Percentiles rank a stretch among this genome's conserved stretches.
Conservation (phyloP, 1,140 invertebrate species). For the Drosophila willistoni region DNA sequence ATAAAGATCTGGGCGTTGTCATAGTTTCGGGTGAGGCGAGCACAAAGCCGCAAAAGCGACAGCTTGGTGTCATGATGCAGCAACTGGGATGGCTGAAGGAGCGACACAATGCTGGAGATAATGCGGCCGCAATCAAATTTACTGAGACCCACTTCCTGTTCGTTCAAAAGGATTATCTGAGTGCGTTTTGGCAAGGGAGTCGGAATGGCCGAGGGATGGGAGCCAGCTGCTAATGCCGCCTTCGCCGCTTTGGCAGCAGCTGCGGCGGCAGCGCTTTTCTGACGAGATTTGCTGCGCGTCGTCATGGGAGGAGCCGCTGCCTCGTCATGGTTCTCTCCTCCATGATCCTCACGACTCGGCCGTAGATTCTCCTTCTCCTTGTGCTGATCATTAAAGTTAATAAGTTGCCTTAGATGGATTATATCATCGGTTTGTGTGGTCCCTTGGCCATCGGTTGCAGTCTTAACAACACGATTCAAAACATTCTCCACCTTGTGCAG, state of each 20-base stretch:
- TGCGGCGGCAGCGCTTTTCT: conserved; percentile 57
- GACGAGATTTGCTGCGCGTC: conserved; percentile 64
- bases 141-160: conserved; percentile 67
- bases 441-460: conserved; percentile 42
- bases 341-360: neutral
- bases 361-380: neutral
- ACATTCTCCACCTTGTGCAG: conserved; percentile 49
- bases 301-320: conserved; percentile 44
- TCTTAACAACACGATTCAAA: conserved; percentile 56
- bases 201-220: neutral
- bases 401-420: conserved; percentile 45
- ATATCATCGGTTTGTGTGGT: conserved; percentile 53
- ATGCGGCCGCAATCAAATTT: conserved; percentile 81
- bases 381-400: conserved; percentile 56
- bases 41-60: conserved; percentile 90
- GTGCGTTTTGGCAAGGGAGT: conserved; percentile 56
- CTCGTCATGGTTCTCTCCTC: neutral
- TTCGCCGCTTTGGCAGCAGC: conserved; percentile 47
- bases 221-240: neutral
- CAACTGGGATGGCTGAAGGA: conserved; percentile 86
- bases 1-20: conserved; percentile 91
- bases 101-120: conserved; percentile 86
- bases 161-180: conserved; percentile 67
- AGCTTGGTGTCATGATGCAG: conserved; percentile 91
- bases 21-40: conserved; percentile 91